Evolutionary conservation across 1,140 invertebrate genomes (phyloP), one percentile per base, ranked within the genome.

Genomic region (Onthophagus taurus): DNA sequence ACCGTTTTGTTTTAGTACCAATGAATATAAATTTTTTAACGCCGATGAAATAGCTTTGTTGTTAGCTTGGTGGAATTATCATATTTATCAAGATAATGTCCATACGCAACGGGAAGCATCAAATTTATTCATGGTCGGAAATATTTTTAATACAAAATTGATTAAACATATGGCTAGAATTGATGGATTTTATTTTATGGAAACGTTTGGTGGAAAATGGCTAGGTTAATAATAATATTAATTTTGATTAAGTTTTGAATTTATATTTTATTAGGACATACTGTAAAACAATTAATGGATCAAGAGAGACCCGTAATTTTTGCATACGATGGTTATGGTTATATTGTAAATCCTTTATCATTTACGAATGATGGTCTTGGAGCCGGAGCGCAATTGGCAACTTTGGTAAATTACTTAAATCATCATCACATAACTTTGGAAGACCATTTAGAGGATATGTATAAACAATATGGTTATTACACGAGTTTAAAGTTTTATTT

Each of bases 121-220:
- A 2, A 65, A 84, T 31, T 69, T 79, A 7, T 92, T 87, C 53
- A 84, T 97, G 77, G 59, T 98, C 30, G 76, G 90, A 21, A 97
- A 91, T 54, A 92, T 95, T 5, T 96, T 99, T 16, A 98, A 93
- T 31, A 97, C 95, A 4, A 96, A 96, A 72, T 91, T 99, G 51
- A 66, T 97, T n/a, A 65, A 75, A 16, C 78, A 89, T 2, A 87
- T 99, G 55, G 81, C 83, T 0, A 71, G 78, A 30, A 72, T 69
- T 12, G 85, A 95, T 65, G 91, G 89, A 14, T 88, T 89, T 52
- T 69, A 77, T 54, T 93, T 88, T 64, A 76, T 83, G 66, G 93
- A 98, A 70, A 99, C 96, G 0, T 70, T 99, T 31, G 99, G 97
- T n/a, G 87, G 97, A 1, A 99, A 99, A 60, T 99, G 95, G 94